Evolutionary conservation across 2,888 invertebrate species (phyloP), one percentile per base, ranked within the genome.

Genomic region (Dermolepida albohirtum): DNA sequence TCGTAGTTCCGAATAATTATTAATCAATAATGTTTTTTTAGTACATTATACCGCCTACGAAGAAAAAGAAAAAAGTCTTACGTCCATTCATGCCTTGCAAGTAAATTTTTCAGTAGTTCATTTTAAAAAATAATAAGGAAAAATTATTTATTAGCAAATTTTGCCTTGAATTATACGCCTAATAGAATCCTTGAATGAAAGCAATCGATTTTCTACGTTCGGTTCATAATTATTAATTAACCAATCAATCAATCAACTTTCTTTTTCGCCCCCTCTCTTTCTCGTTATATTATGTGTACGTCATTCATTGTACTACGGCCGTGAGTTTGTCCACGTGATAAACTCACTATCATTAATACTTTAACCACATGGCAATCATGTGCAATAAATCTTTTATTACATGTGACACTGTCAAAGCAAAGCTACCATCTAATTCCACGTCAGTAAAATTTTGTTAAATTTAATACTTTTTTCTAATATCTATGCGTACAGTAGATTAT

Each of bases 171-270:
- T n/a, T 39, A 54, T 59, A 29, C 57, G 57, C 57, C 43, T n/a
- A 44, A 43, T 57, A 43, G 22, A 43, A 57, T 17, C 59, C 59
- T 59, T 59, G 29, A 59, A 59, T 59, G 59, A 59, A 59, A 59
- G 59, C 14, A 43, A 59, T 59, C 59, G 59, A 59, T 47, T 59
- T 29, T 8, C 59, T 59, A 59, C 44, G 44, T 44, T 44, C 59
- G 59, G 43, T 57, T 57, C 57, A 14, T 59, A 59, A 59, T 59
- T 59, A 59, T 47, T 59, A 59, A 59, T 59, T 59, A 59, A 59
- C 59, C 59, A 44, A 59, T 59, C 59, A 59, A 59, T 59, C 59
- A 59, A 44, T 59, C 59, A 59, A 41, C 55, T 55, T 41, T 55
- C 55, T 34, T 34, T 34, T 34, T 44, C 6, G 6, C 29, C 29